These are phyloP conservation scores for Unio delphinus DNA, from an alignment of 2,888 invertebrate genomes.

Conservation along the genomic window DNA sequence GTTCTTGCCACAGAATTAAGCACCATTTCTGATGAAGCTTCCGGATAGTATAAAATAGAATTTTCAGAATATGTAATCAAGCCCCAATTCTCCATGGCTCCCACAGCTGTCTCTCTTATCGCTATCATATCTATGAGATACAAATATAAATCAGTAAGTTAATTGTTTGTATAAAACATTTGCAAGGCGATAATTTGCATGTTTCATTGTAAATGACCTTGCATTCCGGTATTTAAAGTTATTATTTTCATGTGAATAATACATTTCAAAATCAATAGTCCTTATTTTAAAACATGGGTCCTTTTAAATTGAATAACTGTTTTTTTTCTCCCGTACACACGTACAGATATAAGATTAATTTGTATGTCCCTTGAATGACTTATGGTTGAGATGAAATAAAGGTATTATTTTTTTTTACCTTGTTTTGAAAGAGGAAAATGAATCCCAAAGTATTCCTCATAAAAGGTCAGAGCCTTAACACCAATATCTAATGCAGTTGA, in stretches of 20 bases:
- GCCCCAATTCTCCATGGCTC: conserved; percentile 92
- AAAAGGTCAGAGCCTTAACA: conserved; percentile 80
- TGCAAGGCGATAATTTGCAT: neutral
- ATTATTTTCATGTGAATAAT: too few relatives aligned
- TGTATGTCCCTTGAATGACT: too few relatives aligned
- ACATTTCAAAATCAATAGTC: too few relatives aligned
- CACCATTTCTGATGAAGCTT: conserved; percentile 71
- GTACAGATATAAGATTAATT: neutral
- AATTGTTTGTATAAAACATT: neutral
- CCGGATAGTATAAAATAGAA: conserved; percentile 80
- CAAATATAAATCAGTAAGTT: neutral
- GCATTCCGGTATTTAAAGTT: too few relatives aligned
- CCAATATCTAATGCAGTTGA: conserved; percentile 76
- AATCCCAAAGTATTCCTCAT: conserved; percentile 86
- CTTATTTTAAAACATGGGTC: too few relatives aligned
- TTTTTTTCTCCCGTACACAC: neutral
- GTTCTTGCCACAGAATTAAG: conserved; percentile 73
- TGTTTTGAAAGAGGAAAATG: conserved; percentile 92
- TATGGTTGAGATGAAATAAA: neutral
- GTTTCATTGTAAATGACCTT: neutral
- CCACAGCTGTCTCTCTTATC: conserved; percentile 88
- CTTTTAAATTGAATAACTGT: too few relatives aligned
- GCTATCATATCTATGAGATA: conserved; percentile 80
- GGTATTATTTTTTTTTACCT: conserved; percentile 75
- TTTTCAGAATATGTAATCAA: conserved; percentile 83